Conservation (phyloP, 2,888 invertebrate species). For the Yponomeuta plumbellus region DNA sequence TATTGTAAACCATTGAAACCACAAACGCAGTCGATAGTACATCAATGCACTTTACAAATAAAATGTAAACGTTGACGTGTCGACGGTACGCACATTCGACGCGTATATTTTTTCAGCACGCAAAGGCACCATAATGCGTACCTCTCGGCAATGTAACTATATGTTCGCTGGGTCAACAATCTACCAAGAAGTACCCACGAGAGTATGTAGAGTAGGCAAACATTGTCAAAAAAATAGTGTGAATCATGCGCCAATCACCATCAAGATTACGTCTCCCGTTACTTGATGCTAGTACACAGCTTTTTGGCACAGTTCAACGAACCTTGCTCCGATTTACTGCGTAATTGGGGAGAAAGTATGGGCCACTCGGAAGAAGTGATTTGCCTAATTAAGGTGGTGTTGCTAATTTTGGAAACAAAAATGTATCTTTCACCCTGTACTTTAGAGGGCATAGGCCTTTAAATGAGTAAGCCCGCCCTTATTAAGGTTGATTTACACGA, state of each 20-base stretch:
- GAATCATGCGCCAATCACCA: background rate
- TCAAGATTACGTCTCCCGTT: background rate
- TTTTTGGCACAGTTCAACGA: background rate
- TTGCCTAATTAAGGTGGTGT: background rate
- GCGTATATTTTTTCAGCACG: background rate
- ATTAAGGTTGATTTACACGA: background rate
- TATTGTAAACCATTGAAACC: too few species aligned
- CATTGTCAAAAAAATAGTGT: background rate
- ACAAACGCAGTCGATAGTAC: too few species aligned
- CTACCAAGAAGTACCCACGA: background rate
- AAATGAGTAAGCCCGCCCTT: background rate
- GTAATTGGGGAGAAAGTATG: background rate
- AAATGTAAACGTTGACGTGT: too few species aligned
- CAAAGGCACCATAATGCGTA: background rate
- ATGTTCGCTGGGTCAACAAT: background rate
- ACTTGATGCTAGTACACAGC: background rate
- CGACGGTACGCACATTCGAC: too few species aligned
- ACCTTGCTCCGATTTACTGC: background rate
- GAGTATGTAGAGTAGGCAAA: background rate
- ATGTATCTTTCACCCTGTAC: background rate
- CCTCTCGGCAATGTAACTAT: background rate
- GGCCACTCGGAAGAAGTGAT: background rate
- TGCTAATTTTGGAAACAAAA: background rate
- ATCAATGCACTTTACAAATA: too few species aligned
- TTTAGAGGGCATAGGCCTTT: background rate